Conservation (phyloP, 2,888 invertebrate genomes). For the Elgonia sp. region DNA sequence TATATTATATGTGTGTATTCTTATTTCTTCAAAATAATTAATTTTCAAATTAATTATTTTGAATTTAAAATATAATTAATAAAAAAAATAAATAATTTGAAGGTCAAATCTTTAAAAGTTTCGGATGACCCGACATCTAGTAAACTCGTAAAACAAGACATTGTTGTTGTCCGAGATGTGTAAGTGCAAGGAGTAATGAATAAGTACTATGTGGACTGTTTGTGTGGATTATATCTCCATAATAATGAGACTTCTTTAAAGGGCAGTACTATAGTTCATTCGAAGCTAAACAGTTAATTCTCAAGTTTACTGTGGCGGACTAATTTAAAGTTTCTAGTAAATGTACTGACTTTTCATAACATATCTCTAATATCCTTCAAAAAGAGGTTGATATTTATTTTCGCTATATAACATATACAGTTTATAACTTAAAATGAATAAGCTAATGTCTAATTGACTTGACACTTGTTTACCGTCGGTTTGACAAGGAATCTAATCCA, state of each 20-base stretch:
- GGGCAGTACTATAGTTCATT: slow-evolving; percentile 60
- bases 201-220: slow-evolving; percentile 69
- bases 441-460: slow-evolving; percentile 64
- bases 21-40: no score
- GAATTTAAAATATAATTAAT: no score
- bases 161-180: slow-evolving; percentile 57
- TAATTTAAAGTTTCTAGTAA: slow-evolving; percentile 82
- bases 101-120: slow-evolving; percentile 70
- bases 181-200: slow-evolving; percentile 64
- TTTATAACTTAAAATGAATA: slow-evolving; percentile 53
- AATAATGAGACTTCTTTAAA: slow-evolving; percentile 80
- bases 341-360: slow-evolving; percentile 56
- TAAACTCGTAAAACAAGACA: slow-evolving; percentile 72
- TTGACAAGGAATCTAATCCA: slow-evolving; percentile 63
- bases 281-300: slow-evolving; percentile 84
- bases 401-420: slow-evolving; percentile 50
- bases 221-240: slow-evolving; percentile 75
- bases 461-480: slow-evolving; percentile 56
- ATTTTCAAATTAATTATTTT: no score
- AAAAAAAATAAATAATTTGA: no score
- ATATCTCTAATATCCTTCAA: slow-evolving; percentile 55
- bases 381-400: slow-evolving; percentile 60
- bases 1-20: no score
- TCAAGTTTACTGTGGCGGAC: slow-evolving; percentile 80
- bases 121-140: slow-evolving; percentile 70